Percentiles rank a stretch among this genome's conserved stretches.
These are phyloP conservation scores for Protonemura montana DNA, from an alignment of 2,888 invertebrate genomes.

Conservation along the genomic window DNA sequence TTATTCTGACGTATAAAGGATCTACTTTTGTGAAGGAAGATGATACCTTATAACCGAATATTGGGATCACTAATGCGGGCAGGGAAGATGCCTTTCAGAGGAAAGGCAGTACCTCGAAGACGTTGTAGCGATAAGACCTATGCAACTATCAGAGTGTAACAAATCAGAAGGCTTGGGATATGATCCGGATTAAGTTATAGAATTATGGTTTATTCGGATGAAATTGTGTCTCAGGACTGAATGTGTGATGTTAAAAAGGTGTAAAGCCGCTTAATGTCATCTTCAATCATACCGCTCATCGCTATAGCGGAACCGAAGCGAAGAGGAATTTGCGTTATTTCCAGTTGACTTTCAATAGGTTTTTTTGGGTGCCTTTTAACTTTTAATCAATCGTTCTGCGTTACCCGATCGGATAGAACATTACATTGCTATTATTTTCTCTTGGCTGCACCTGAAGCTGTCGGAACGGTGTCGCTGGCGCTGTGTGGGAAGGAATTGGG, in stretches of 20 bases:
- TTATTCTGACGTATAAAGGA: background rate
- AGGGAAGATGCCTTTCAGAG: background rate
- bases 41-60: background rate
- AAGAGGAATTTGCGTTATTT: background rate
- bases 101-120: background rate
- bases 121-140: background rate
- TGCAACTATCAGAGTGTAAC: slow-evolving; percentile 12
- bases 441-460: background rate
- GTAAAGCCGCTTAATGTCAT: slow-evolving; percentile 12
- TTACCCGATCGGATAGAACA: background rate
- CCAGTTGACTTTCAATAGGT: background rate
- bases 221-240: background rate
- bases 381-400: background rate
- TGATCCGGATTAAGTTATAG: slow-evolving; percentile 7
- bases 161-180: background rate
- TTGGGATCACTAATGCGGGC: background rate
- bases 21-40: background rate
- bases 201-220: slow-evolving; percentile 4
- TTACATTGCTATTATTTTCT: background rate
- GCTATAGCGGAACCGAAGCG: background rate
- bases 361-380: background rate
- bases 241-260: slow-evolving; percentile 7
- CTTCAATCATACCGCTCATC: background rate
- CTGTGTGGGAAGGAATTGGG: background rate
- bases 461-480: background rate